These are phyloP conservation scores for Smithornis capensis DNA, from an alignment of 2,113 vertebrate species.

Conservation along the genomic window DNA sequence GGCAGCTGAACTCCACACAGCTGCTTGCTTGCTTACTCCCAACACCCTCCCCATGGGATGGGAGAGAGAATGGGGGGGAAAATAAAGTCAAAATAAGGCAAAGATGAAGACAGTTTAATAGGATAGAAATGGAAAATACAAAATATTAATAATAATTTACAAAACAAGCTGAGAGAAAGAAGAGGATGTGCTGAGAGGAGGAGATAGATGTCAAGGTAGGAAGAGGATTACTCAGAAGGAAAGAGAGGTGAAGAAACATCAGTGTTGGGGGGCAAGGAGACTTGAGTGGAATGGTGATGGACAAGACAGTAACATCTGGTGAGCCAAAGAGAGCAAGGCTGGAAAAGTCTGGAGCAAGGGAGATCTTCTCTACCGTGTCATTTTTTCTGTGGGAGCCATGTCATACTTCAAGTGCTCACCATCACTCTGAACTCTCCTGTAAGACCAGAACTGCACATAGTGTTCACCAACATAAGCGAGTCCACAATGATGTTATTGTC, in stretches of 20 bases:
- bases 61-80: neutral
- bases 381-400: neutral
- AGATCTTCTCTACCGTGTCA: neutral
- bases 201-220: neutral
- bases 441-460: too few relatives aligned
- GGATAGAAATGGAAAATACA: neutral
- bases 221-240: neutral
- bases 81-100: neutral
- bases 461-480: neutral
- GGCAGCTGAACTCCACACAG: neutral
- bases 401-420: neutral
- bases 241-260: neutral
- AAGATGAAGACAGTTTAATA: neutral
- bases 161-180: neutral
- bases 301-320: neutral
- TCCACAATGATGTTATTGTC: too few relatives aligned
- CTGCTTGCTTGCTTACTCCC: neutral
- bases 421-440: neutral
- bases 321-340: neutral
- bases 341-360: neutral
- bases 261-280: neutral
- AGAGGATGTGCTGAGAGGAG: neutral
- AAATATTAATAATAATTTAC: neutral
- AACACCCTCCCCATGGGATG: fast-evolving
- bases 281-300: neutral